phyloP scores from a whole-genome alignment of 2,888 invertebrate species.

The Ditula angustiorana region DNA sequence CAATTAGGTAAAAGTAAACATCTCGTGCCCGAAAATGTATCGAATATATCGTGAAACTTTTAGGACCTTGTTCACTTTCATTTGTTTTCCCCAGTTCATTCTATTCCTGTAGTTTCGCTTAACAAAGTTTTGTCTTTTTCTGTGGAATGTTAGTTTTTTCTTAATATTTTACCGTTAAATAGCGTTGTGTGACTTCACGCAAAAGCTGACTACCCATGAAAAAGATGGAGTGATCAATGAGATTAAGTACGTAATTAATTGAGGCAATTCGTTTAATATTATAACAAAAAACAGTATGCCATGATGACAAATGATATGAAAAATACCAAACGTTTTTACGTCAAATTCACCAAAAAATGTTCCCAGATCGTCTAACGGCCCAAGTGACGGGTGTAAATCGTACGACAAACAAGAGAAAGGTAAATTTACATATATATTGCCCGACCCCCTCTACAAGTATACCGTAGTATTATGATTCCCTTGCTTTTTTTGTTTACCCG shows the following conservation, averaged over 20 bases:
- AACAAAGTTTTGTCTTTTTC: no score
- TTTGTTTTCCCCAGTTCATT: not conserved
- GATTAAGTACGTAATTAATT: no score
- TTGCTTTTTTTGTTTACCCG: not conserved
- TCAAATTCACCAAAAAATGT: slow-evolving; percentile 1
- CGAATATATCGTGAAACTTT: slow-evolving; percentile 2
- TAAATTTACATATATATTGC: slow-evolving; percentile 30
- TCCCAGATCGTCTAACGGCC: slow-evolving; percentile 12
- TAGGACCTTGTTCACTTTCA: not conserved
- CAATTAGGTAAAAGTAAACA: slow-evolving; percentile 3
- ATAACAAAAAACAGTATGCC: no score
- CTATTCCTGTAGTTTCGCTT: not conserved
- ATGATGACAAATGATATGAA: not conserved
- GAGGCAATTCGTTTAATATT: no score
- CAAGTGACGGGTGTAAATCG: slow-evolving; percentile 23
- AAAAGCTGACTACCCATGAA: no score
- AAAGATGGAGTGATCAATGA: no score
- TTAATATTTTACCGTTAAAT: no score
- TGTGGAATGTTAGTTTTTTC: no score
- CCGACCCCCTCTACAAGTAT: not conserved
- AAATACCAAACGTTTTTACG: not conserved
- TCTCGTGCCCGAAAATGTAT: not conserved
- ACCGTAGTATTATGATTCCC: slow-evolving; percentile 1
- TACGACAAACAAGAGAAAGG: slow-evolving; percentile 24
- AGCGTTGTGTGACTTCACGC: no score